phyloP scores from a whole-genome alignment of 2,888 invertebrate species.

The Spilosoma lubricipeda region DNA sequence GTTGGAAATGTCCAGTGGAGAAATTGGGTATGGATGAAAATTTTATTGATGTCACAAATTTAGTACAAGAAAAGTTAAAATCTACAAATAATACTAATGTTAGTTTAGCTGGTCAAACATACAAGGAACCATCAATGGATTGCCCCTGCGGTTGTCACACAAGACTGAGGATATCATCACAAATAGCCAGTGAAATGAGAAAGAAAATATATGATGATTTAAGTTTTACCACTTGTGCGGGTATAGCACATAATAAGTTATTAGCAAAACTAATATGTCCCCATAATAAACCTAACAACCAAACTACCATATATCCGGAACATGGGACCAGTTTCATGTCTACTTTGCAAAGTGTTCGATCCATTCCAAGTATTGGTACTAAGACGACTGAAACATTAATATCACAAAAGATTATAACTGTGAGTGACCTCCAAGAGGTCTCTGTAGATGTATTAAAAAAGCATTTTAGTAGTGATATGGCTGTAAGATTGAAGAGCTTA shows the following conservation, averaged over 20 bases:
- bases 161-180: slow-evolving; percentile 89
- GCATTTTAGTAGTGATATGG: slow-evolving; percentile 89
- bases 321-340: slow-evolving; percentile 89
- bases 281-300: slow-evolving; percentile 92
- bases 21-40: slow-evolving; percentile 95
- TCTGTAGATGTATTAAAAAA: slow-evolving; percentile 86
- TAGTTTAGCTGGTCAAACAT: slow-evolving; percentile 86
- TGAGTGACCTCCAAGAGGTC: slow-evolving; percentile 89
- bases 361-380: slow-evolving; percentile 92
- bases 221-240: slow-evolving; percentile 92
- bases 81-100: slow-evolving; percentile 63
- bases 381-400: slow-evolving; percentile 89
- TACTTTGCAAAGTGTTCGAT: slow-evolving; percentile 86
- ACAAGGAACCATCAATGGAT: slow-evolving; percentile 82
- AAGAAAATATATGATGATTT: slow-evolving; percentile 89
- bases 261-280: slow-evolving; percentile 92
- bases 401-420: slow-evolving; percentile 88
- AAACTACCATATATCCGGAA: slow-evolving; percentile 91
- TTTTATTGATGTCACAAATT: slow-evolving; percentile 91
- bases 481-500: slow-evolving; percentile 89
- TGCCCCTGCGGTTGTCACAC: slow-evolving; percentile 92
- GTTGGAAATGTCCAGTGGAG: slow-evolving; percentile 91
- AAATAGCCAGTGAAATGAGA: slow-evolving; percentile 92
- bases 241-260: slow-evolving; percentile 94
- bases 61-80: slow-evolving; percentile 86